Evolutionary conservation across 2,113 vertebrate species (phyloP).

Genomic region (Lepidothrix coronata): DNA sequence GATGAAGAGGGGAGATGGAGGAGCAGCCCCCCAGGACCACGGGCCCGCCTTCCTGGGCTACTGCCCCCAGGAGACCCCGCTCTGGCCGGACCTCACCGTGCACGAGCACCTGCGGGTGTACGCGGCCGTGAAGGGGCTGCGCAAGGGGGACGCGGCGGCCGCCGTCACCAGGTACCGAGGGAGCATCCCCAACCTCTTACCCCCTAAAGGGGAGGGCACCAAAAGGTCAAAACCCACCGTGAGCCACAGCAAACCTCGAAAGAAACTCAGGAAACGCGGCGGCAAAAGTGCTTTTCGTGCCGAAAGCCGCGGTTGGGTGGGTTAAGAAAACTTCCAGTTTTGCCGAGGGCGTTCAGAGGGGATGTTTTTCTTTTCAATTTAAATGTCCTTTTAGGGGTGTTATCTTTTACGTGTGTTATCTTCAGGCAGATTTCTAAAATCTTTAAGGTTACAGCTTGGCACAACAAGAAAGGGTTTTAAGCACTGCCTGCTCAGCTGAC

Average conservation of each 20-base stretch:
- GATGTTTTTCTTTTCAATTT: background rate
- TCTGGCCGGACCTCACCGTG: slow-evolving; percentile 84
- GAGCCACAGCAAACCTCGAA: background rate
- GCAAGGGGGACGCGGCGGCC: slow-evolving; percentile 22
- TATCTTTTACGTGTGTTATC: background rate
- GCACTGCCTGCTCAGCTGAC: background rate
- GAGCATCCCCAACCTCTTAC: accelerated
- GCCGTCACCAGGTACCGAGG: slow-evolving; percentile 71
- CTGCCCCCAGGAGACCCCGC: slow-evolving; percentile 85
- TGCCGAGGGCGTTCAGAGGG: background rate
- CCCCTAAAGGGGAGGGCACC: accelerated
- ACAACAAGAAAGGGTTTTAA: background rate
- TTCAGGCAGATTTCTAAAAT: background rate
- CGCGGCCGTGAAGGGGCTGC: slow-evolving; percentile 77
- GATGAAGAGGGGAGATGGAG: background rate
- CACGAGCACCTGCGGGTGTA: slow-evolving; percentile 81
- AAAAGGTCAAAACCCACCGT: background rate
- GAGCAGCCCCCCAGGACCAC: background rate
- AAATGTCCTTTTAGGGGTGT: background rate
- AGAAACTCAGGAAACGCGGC: background rate
- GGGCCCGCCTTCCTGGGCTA: slow-evolving; percentile 70
- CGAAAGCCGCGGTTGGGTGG: accelerated
- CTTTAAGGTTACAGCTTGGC: background rate
- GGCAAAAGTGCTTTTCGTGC: background rate
- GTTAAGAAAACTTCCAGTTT: background rate